Base-by-base conservation (phyloP, 2,113 vertebrate genomes). In the Dipodomys stephensi region DNA sequence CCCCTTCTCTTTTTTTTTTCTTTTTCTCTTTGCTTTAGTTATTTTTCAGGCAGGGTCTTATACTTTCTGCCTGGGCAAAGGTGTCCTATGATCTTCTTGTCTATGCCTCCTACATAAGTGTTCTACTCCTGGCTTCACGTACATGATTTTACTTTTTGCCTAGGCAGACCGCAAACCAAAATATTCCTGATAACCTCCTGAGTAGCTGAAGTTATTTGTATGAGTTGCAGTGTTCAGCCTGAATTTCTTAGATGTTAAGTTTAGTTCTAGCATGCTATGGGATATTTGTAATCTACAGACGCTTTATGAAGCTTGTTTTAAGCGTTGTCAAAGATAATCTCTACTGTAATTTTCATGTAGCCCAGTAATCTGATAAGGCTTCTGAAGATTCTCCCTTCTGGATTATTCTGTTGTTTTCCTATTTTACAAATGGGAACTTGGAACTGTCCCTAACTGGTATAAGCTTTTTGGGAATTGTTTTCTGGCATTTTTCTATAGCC, bases 391-490 rank as follows among this genome's bases (percentile, higher is more conserved):
- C 2, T 68, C 15, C 32, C 25, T 85, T 8, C 12, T 32, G 0
- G 73, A 10, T 93, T 84, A 22, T 23, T 80, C n/a, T 32, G 20
- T 84, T 71, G 1, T 27, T 81, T 32, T 12, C n/a, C 11, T 15
- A 83, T 68, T 15, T 62, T 89, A 27, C 22, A 91, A 8, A 27
- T 82, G 46, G 49, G 35, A 65, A 87, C 49, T 69, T 39, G 39
- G 39, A 39, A 39, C 39, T 83, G 72, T 91, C 4, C 13, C 60
- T 78, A 18, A 12, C 72, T n/a, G 72, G 19, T 77, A 12, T 82
- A 77, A 39, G 65, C 57, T 86, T 91, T 69, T 6, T 77, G 83
- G 39, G 60, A 15, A 93, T 78, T 93, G 87, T 20, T 87, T 93
- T 88, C 27, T 53, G 32, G 0, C 84, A 7, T 35, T 93, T 68